These are phyloP conservation scores for Zapornia atra DNA, from an alignment of 2,113 vertebrate genomes.

Conservation along the genomic window DNA sequence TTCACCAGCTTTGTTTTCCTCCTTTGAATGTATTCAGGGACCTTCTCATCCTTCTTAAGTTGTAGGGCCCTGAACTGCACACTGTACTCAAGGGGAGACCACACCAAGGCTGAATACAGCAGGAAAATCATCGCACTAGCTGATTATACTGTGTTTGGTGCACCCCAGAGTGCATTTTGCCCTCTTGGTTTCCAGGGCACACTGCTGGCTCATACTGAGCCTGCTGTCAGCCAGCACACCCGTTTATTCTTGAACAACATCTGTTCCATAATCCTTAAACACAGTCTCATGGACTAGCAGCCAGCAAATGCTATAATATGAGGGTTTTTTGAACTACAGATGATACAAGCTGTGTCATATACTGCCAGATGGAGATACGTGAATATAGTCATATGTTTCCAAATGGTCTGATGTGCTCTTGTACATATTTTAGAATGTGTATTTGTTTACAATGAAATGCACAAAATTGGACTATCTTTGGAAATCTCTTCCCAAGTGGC, in stretches of 20 bases:
- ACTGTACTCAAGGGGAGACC: rapidly evolving
- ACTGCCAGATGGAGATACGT: neutral
- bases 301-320: neutral
- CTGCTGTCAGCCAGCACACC: rapidly evolving
- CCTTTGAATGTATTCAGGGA: neutral
- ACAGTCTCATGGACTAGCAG: neutral
- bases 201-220: neutral
- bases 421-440: neutral
- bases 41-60: neutral
- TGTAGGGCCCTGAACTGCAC: neutral
- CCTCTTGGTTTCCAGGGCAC: neutral
- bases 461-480: neutral
- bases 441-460: rapidly evolving
- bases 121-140: rapidly evolving
- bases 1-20: neutral
- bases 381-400: neutral
- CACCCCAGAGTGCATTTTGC: rapidly evolving
- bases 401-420: neutral
- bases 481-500: neutral
- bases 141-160: neutral
- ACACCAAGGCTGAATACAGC: rapidly evolving
- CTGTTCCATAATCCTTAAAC: neutral
- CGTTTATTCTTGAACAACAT: neutral
- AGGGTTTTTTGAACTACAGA: rapidly evolving
- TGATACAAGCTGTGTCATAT: neutral